Evolutionary conservation across 2,888 invertebrate genomes (phyloP), one percentile per base, ranked within the genome.

Genomic region (Aplocera efformata): DNA sequence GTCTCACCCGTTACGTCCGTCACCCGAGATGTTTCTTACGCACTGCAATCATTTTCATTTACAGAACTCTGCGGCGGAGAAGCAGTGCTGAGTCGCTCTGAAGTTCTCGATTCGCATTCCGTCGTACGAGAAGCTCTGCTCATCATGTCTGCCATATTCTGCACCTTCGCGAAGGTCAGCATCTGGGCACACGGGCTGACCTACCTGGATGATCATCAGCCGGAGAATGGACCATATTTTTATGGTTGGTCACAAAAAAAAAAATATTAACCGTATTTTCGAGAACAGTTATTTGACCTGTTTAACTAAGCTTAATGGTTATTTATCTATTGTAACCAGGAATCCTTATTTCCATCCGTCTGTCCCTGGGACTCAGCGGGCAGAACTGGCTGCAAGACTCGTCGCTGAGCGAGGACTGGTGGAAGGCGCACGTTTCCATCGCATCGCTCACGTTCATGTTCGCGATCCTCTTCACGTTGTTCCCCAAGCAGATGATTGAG

Each of bases 111-210:
- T 49, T 47, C 64, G 0, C 62, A 78, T 7, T 63, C 62, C 0
- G 49, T 56, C 0, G 47, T 72, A 35, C 43, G 55, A 7, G 7
- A 34, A 7, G 48, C 17, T 1, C 24, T 52, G 13, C 67, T 85
- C 24, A 53, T 80, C 8, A 34, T 71, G 23, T 76, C 82, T 0
- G 73, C 69, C 0, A 25, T 74, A 0, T 45, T 76, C 11, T 78
- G 80, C 43, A 56, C 64, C 0, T 48, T 85, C 0, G 65, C 79
- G 1, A 78, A 75, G 56, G 57, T 81, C 58, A 78, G 80, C 58
- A 65, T 85, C 6, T 86, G 80, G 78, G 71, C 83, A 0, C 84
- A 84, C 17, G 84, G 85, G 0, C 59, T 83, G 7, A 80, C 82
- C 0, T 81, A 79, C 31, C 53, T 85, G 8, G 85, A 86, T 26